Conservation (phyloP, 2,888 invertebrate genomes). For the Agrochola lota region DNA sequence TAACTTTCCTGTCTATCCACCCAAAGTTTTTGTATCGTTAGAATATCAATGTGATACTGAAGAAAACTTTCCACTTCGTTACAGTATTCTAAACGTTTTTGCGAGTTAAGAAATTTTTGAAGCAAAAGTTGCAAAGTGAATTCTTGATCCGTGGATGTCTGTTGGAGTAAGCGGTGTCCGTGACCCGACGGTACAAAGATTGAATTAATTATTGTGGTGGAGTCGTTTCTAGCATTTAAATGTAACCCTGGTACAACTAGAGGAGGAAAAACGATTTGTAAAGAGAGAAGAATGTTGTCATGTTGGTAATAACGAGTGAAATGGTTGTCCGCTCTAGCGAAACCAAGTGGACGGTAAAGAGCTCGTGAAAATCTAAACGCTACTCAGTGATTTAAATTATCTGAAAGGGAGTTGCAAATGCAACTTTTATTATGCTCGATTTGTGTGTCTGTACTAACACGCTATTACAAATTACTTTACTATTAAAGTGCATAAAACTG, state of each 20-base stretch:
- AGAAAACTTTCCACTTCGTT: slow-evolving; percentile 60
- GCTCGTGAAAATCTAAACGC: not conserved
- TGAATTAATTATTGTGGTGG: slow-evolving; percentile 62
- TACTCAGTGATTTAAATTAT: not conserved
- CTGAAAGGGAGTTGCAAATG: not conserved
- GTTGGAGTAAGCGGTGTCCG: slow-evolving; percentile 32
- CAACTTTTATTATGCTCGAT: not conserved
- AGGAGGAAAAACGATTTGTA: not conserved
- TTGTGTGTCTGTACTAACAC: not conserved
- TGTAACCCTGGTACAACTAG: slow-evolving; percentile 31
- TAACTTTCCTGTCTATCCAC: slow-evolving; percentile 50
- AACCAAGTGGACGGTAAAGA: not conserved
- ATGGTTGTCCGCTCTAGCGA: not conserved
- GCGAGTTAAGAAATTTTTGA: slow-evolving; percentile 58
- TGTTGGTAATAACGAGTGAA: slow-evolving; percentile 16
- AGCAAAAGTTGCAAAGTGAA: slow-evolving; percentile 63
- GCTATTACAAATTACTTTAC: not conserved
- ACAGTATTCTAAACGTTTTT: slow-evolving; percentile 67
- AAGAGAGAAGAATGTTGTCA: not conserved
- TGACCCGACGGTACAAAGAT: slow-evolving; percentile 47
- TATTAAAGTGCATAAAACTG: too few relatives aligned
- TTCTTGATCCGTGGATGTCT: slow-evolving; percentile 62
- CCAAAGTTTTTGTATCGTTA: slow-evolving; percentile 66
- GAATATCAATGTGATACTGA: slow-evolving; percentile 68
- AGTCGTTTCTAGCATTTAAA: slow-evolving; percentile 49